phyloP scores from a whole-genome alignment of 1,140 invertebrate genomes.

The Drosophila melanica region DNA sequence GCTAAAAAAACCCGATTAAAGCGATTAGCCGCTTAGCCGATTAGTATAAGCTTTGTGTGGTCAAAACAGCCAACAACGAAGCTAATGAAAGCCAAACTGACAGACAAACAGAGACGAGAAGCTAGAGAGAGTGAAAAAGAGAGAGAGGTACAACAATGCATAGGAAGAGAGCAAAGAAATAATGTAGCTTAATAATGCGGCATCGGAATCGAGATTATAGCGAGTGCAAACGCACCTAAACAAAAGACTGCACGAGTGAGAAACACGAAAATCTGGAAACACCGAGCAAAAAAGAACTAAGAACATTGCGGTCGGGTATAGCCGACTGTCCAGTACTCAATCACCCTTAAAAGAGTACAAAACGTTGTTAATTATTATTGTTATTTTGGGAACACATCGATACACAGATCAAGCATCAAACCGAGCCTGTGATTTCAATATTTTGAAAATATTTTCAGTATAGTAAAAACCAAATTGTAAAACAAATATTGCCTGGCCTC shows the following conservation, averaged over 20 bases:
- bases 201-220: slow-evolving; percentile 26
- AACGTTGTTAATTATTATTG: too few relatives aligned
- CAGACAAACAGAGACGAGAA: neutral
- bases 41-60: slow-evolving; percentile 32
- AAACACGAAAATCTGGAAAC: neutral
- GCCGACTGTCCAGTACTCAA: too few relatives aligned
- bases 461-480: too few relatives aligned
- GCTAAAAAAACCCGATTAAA: slow-evolving; percentile 27
- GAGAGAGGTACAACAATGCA: slow-evolving; percentile 47
- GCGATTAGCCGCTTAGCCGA: slow-evolving; percentile 35
- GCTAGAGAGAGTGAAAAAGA: slow-evolving; percentile 1
- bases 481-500: too few relatives aligned
- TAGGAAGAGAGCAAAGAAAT: slow-evolving; percentile 29
- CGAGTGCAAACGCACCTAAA: slow-evolving; percentile 59
- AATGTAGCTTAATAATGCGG: slow-evolving; percentile 30
- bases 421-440: too few relatives aligned
- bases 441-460: too few relatives aligned
- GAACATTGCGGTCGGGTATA: too few relatives aligned
- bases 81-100: slow-evolving; percentile 13
- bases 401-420: too few relatives aligned
- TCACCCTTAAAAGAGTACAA: too few relatives aligned
- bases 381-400: too few relatives aligned
- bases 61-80: slow-evolving; percentile 41
- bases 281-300: too few relatives aligned
- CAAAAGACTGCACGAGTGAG: neutral